Evolutionary conservation across 2,113 vertebrate genomes (phyloP).

Genomic region (Hoplias malabaricus): DNA sequence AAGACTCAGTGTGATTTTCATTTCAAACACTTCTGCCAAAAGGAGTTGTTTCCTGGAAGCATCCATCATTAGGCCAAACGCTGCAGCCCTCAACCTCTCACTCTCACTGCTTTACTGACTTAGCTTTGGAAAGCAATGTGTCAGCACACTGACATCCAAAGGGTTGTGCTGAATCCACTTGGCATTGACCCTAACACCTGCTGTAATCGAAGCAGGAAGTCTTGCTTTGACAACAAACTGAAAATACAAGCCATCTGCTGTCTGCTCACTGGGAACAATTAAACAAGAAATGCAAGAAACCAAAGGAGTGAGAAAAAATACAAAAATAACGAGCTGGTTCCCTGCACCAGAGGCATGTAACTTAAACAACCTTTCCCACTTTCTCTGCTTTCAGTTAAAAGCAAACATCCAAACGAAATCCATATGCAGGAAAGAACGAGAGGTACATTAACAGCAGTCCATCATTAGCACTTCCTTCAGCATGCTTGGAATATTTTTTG

Average conservation of each 20-base stretch:
- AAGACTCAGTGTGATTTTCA: not conserved
- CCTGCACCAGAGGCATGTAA: constrained; percentile 67
- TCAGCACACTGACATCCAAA: not conserved
- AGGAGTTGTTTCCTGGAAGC: not conserved
- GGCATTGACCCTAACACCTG: not conserved
- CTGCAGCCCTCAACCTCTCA: not conserved
- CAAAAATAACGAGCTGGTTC: constrained; percentile 57
- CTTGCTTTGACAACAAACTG: not conserved
- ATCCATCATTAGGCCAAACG: not conserved
- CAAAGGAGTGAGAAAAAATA: constrained; percentile 1
- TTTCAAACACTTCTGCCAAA: not conserved
- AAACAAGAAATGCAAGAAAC: not conserved
- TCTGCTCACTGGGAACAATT: not conserved
- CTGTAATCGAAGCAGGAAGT: too few relatives aligned
- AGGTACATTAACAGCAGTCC: not conserved
- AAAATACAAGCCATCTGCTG: not conserved
- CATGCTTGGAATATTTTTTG: not conserved
- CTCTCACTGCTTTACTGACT: not conserved
- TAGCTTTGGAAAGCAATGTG: not conserved
- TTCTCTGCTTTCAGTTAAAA: constrained; percentile 1
- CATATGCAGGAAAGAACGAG: not conserved
- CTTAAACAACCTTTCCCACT: not conserved
- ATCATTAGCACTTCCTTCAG: not conserved
- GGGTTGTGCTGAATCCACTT: not conserved
- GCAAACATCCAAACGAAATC: not conserved